Evolutionary conservation across 1,140 invertebrate species (phyloP), one percentile per base, ranked within the genome.

Genomic region (Belonocnema kinseyi): DNA sequence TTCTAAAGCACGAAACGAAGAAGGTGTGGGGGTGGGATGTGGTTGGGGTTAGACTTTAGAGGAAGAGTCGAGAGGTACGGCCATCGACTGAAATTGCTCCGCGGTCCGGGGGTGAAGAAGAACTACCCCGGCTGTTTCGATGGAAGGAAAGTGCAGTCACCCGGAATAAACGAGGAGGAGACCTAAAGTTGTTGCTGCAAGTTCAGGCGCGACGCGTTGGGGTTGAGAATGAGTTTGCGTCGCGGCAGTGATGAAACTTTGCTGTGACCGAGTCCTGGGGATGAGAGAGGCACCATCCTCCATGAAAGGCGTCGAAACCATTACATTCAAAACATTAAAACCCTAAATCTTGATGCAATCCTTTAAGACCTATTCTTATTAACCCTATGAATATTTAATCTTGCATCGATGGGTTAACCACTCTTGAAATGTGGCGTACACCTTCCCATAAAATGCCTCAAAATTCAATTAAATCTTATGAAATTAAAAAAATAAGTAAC

Each of bases 111-210:
- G 78, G 77, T 73, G 82, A 81, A 86, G 82, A 83, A 82, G 82
- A 77, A 76, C 78, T 82, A 84, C 79, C 81, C 80, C 80, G 84
- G 83, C 79, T 84, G 85, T 84, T 77, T 84, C 85, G 88, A 90
- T 85, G 89, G 89, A 86, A 87, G 89, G 89, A 90, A 90, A 89
- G 87, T 90, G 90, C 91, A 92, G 90, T 92, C 90, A 90, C 84
- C 91, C 89, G 88, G 89, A 91, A 90, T 92, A 91, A 92, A 91
- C 90, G 90, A 90, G 90, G 85, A 89, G 88, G 87, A 90, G 88
- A 90, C 85, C 85, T 82, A 88, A 91, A 91, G 89, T 91, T 90
- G 88, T 90, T 87, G 90, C 88, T 90, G 88, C 87, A 90, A 91
- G 90, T 91, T 90, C 85, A 86, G 85, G 73, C 76, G 51, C 56